Base-by-base conservation (phyloP, 2,797 vertebrate genomes). In the Streptopelia turtur region DNA sequence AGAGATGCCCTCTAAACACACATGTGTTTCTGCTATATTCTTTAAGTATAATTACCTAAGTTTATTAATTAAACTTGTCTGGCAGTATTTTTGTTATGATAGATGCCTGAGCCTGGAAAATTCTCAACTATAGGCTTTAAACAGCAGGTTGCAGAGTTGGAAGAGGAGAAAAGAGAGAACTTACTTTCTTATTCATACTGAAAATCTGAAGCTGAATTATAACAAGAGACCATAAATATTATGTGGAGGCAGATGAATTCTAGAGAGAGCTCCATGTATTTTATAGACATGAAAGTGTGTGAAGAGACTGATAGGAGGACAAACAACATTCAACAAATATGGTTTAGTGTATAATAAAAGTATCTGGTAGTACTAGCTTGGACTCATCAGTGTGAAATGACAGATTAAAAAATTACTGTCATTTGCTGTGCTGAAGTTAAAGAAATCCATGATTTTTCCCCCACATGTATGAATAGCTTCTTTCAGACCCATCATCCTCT, bases 401-500 rank as follows among this genome's bases (percentile, higher is more conserved):
- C 27, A 92, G 35, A 92, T n/a, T 23, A 77, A 90, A 71, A 74
- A 56, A 83, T 72, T 68, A 60, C 65, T 71, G 74, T 31, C 16
- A 78, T 92, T 65, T 80, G 65, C 61, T 68, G 27, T 18, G 18
- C 50, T 71, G 59, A 71, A 83, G 33, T 66, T 71, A 37, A 43
- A 85, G 69, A 78, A 9, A 72, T 20, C 35, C 53, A 83, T 71
- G 27, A 49, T 27, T 88, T 72, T 93, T 50, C 74, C 56, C 87
- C n/a, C 65, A 82, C 52, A 57, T 83, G 75, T 33, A 86, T 94
- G 86, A 97, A 97, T 94, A 93, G 56, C 45, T 69, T 87, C 78
- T 95, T 94, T 97, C 61, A 95, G 60, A 89, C 69, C 20, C 39
- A 65, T 53, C 35, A 66, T 17, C 57, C 64, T 41, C 10, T 30